Conservation (phyloP, 2,113 vertebrate species). For the Pterophyllum scalare region DNA sequence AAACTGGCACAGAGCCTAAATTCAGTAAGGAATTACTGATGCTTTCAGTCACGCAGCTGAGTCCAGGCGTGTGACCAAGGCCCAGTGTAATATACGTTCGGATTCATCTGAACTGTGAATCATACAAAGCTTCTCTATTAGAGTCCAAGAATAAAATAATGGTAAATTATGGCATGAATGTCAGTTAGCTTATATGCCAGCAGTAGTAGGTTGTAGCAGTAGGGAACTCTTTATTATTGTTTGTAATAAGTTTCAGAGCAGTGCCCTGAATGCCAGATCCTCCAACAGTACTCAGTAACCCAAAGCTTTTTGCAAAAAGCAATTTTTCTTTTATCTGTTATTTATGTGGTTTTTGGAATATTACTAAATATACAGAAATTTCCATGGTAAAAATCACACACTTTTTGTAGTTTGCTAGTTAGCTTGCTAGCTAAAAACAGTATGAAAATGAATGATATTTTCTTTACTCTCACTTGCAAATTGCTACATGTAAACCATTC, state of each 20-base stretch:
- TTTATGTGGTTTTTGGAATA: no score
- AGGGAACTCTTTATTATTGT: neutral
- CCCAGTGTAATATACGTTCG: neutral
- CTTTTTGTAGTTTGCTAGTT: neutral
- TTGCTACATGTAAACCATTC: neutral
- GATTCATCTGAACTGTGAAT: neutral
- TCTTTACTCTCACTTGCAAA: neutral
- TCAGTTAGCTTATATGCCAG: rapidly evolving
- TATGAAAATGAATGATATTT: neutral
- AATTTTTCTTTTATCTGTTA: no score
- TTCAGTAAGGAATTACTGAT: neutral
- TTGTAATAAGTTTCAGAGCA: rapidly evolving
- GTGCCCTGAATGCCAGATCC: neutral
- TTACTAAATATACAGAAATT: neutral
- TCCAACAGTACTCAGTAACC: neutral
- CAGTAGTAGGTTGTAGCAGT: neutral
- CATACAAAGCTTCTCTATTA: neutral
- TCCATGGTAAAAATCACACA: neutral
- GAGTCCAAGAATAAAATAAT: neutral
- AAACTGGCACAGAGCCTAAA: no score
- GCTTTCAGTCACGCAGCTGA: neutral
- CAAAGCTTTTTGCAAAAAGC: neutral
- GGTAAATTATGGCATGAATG: neutral
- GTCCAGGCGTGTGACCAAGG: neutral
- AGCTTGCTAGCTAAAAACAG: no score